Evolutionary conservation across 2,797 vertebrate genomes (phyloP).

Genomic region (Sylvilagus floridanus): DNA sequence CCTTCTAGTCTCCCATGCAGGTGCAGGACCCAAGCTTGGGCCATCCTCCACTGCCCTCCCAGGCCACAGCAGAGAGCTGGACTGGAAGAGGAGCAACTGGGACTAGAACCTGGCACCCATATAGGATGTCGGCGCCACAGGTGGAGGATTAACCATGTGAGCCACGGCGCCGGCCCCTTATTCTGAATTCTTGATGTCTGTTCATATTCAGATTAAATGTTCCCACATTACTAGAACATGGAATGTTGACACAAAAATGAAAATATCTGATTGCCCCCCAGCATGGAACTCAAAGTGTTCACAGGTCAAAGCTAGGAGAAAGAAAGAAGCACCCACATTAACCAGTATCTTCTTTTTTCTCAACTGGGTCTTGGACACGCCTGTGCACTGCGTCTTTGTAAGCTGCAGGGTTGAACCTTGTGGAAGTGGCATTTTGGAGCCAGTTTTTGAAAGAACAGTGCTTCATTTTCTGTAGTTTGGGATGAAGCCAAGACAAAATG

Average conservation of each 20-base stretch:
- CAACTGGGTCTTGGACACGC: slow-evolving; percentile 70
- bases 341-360: slow-evolving; percentile 72
- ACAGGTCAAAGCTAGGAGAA: slow-evolving; percentile 46
- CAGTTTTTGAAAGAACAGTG: slow-evolving; percentile 83
- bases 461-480: slow-evolving; percentile 84
- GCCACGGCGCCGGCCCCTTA: slow-evolving; percentile 1
- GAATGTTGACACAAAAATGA: slow-evolving; percentile 64
- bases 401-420: slow-evolving; percentile 65
- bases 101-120: no score
- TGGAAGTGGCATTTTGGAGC: slow-evolving; percentile 83
- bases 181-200: slow-evolving; percentile 68
- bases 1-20: no score
- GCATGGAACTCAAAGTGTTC: slow-evolving; percentile 50
- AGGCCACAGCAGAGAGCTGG: no score
- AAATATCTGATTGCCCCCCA: background rate
- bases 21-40: no score
- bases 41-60: no score
- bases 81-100: no score
- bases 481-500: slow-evolving; percentile 84
- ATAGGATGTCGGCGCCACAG: no score
- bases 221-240: slow-evolving; percentile 69
- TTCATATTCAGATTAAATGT: slow-evolving; percentile 67
- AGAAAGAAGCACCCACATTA: background rate
- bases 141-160: no score
- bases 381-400: slow-evolving; percentile 72